phyloP scores from a whole-genome alignment of 2,113 vertebrate genomes.

The Mormyrus iriodes region DNA sequence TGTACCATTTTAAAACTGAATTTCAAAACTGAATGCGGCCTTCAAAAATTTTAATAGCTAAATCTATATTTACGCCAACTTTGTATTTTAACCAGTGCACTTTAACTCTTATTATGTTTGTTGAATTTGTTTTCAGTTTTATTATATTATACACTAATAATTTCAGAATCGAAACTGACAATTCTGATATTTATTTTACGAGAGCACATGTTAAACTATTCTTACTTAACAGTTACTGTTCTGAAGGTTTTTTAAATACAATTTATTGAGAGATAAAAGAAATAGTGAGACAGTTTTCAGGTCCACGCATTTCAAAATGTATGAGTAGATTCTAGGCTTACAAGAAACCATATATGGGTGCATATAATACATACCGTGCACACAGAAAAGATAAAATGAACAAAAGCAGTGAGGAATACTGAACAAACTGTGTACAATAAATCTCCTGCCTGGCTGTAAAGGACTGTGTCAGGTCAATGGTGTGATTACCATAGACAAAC shows the following conservation, averaged over 20 bases:
- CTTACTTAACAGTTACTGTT: too few species aligned
- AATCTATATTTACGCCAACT: not conserved
- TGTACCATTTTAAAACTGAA: not conserved
- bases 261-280: not conserved
- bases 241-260: not conserved
- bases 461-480: not conserved
- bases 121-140: too few species aligned
- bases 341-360: not conserved
- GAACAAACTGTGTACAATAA: not conserved
- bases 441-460: not conserved
- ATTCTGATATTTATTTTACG: too few species aligned
- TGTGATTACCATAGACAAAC: not conserved
- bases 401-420: not conserved
- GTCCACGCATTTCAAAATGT: not conserved
- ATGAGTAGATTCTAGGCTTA: not conserved
- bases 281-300: too few species aligned
- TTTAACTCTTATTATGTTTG: too few species aligned
- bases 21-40: not conserved
- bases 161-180: too few species aligned
- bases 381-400: not conserved
- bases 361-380: not conserved
- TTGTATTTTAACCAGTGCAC: too few species aligned
- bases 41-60: not conserved
- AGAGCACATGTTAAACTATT: too few species aligned
- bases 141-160: too few species aligned